These are phyloP conservation scores for Seira ritae DNA, from an alignment of 2,888 invertebrate species.

Conservation along the genomic window DNA sequence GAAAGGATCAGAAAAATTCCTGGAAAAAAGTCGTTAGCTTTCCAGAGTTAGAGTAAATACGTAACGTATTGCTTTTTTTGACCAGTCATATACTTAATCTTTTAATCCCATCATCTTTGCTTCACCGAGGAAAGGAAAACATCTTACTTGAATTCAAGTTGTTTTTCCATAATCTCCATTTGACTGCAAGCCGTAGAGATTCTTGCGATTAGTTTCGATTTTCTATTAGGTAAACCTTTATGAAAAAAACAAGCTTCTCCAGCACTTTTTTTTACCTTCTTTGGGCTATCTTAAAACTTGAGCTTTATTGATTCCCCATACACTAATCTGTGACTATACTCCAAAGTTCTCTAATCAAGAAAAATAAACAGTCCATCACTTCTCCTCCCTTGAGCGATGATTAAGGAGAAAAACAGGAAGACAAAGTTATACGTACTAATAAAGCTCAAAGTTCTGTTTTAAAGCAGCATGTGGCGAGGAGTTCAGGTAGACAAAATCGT, in stretches of 20 bases:
- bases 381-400: not conserved
- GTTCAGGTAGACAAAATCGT: conserved; percentile 4
- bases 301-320: no score
- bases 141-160: conserved; percentile 25
- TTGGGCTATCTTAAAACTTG: no score
- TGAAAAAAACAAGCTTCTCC: no score
- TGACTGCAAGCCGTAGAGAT: not conserved
- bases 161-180: conserved; percentile 37
- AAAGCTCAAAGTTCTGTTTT: conserved; percentile 32
- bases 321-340: no score
- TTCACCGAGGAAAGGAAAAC: conserved; percentile 40
- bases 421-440: no score
- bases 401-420: conserved; percentile 45
- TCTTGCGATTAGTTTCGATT: no score
- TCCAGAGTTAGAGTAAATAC: no score
- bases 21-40: no score
- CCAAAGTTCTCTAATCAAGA: not conserved
- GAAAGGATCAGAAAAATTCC: no score
- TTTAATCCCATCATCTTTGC: conserved; percentile 56
- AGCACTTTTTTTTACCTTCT: no score
- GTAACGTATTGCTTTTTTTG: conserved; percentile 6
- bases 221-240: no score
- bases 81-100: conserved; percentile 4
- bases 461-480: conserved; percentile 33
- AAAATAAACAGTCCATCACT: conserved; percentile 15